Percentiles rank a stretch among this genome's conserved stretches.
Evolutionary conservation across 2,888 invertebrate genomes (phyloP).

Genomic region (Strigamia maritima): DNA sequence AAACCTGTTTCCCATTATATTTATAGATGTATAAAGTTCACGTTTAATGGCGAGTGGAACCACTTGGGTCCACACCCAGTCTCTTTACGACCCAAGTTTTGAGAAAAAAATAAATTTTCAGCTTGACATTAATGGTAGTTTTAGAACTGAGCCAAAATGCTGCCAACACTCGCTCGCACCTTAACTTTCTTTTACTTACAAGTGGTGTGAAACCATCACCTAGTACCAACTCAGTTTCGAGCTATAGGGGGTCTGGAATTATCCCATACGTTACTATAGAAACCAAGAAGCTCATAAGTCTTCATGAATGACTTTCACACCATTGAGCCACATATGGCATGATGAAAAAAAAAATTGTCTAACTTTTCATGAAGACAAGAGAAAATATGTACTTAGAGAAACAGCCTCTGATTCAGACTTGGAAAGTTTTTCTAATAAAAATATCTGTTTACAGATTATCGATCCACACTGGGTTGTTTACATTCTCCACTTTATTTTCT

Average conservation of each 20-base stretch:
- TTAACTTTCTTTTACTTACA: conserved; percentile 32
- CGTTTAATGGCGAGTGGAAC: conserved; percentile 9
- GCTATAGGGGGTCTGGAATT: conserved; percentile 25
- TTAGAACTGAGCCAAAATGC: conserved; percentile 25
- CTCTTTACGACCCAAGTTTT: conserved; percentile 32
- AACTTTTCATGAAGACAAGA: conserved; percentile 24
- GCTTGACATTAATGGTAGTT: conserved; percentile 29
- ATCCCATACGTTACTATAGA: conserved; percentile 24
- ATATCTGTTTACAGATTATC: conserved; percentile 1
- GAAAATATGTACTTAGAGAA: conserved; percentile 24
- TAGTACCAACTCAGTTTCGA: conserved; percentile 13
- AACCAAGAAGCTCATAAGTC: conserved; percentile 26
- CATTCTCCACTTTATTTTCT: not conserved
- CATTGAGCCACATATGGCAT: not conserved
- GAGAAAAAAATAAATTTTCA: conserved; percentile 21
- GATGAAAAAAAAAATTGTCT: not conserved
- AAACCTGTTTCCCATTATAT: not conserved
- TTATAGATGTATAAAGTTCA: conserved; percentile 22
- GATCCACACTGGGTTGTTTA: not conserved
- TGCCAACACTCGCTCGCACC: conserved; percentile 24
- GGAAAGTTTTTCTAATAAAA: not conserved
- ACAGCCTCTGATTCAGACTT: not conserved
- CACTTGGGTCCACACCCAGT: conserved; percentile 26
- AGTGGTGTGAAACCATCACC: conserved; percentile 34
- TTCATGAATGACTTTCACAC: conserved; percentile 32